Percentiles rank a stretch among this genome's conserved stretches.
phyloP scores from a whole-genome alignment of 2,888 invertebrate species.

The Trisateles emortualis region DNA sequence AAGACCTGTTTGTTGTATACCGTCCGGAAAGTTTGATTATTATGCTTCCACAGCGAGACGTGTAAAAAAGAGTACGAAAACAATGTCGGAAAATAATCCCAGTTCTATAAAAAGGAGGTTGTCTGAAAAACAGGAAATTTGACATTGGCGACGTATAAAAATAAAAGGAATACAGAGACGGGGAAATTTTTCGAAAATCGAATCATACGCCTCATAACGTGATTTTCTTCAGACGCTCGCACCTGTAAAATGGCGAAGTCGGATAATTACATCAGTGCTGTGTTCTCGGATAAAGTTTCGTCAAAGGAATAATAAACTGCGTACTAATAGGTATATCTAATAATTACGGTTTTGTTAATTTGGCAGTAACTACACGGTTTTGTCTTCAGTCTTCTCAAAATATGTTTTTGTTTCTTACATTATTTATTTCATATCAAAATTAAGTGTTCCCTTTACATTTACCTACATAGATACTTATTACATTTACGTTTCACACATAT shows the following conservation, averaged over 20 bases:
- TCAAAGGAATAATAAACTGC: no score
- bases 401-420: no score
- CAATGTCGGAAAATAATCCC: conserved; percentile 28
- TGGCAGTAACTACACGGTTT: no score
- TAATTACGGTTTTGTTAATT: no score
- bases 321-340: no score
- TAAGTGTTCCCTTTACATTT: no score
- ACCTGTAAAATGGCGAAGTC: conserved; percentile 43
- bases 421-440: no score
- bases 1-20: conserved; percentile 13
- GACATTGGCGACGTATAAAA: conserved; percentile 25
- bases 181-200: conserved; percentile 67
- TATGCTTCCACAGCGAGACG: conserved; percentile 17
- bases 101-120: conserved; percentile 20
- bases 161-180: conserved; percentile 34
- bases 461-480: no score
- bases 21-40: conserved; percentile 31
- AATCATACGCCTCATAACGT: conserved; percentile 71
- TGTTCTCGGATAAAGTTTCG: conserved; percentile 27
- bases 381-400: no score
- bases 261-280: conserved; percentile 4
- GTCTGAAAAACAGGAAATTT: conserved; percentile 40
- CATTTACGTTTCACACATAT: no score
- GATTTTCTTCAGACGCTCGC: conserved; percentile 57
- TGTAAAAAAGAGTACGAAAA: conserved; percentile 36